Conservation (phyloP, 1,140 invertebrate species). For the Radopholus similis region DNA sequence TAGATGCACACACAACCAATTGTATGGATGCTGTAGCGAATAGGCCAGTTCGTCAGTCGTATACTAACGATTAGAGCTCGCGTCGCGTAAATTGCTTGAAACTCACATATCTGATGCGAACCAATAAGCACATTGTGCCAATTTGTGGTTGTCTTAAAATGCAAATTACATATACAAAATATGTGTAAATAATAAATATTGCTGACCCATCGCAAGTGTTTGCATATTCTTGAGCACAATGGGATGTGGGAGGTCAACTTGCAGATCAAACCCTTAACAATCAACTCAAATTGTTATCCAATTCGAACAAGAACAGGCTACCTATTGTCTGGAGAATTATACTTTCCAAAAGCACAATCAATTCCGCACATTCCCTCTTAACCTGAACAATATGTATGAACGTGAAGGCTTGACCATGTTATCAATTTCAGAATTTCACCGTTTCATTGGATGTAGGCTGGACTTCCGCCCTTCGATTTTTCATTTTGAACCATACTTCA, state of each 20-base stretch:
- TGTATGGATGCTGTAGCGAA: conserved; percentile 25
- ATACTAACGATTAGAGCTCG: conserved; percentile 17
- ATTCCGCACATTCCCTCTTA: conserved; percentile 26
- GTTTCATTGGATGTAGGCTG: conserved; percentile 19
- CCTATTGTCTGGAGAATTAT: conserved; percentile 44
- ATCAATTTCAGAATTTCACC: conserved; percentile 16
- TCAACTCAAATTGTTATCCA: background rate
- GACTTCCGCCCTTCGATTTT: conserved; percentile 12
- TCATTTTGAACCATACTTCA: conserved; percentile 35
- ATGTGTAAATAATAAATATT: background rate
- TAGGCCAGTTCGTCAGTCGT: conserved; percentile 28
- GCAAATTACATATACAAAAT: background rate
- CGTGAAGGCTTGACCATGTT: background rate
- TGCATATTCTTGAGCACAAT: conserved; percentile 27
- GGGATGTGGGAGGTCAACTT: conserved; percentile 39
- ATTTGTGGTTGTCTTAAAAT: background rate
- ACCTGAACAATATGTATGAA: conserved; percentile 22
- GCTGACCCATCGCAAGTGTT: conserved; percentile 10
- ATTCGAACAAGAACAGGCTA: background rate
- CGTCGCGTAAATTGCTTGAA: conserved; percentile 2
- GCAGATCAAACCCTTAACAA: conserved; percentile 36
- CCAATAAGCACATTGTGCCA: conserved; percentile 29
- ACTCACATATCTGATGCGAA: conserved; percentile 43
- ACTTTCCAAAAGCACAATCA: conserved; percentile 44
- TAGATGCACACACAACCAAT: conserved; percentile 30